A percentile compares a stretch with the other conserved stretches of the same genome.
These are phyloP conservation scores for Agrilus planipennis DNA, from an alignment of 1,140 invertebrate species.

Conservation along the genomic window DNA sequence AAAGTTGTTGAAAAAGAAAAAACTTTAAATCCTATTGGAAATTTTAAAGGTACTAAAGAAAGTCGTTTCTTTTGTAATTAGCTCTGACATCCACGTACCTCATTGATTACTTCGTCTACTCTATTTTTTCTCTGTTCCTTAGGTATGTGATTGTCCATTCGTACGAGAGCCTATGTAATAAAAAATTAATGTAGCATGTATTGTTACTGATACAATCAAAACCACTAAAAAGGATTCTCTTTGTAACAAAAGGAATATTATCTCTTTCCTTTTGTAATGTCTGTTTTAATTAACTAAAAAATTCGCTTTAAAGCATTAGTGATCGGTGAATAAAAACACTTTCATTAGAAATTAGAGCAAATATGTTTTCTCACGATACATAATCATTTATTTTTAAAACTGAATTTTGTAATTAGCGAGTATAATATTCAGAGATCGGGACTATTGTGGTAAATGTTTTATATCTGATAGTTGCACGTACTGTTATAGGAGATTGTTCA, in stretches of 20 bases:
- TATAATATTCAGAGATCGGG: too few species aligned
- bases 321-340: too few species aligned
- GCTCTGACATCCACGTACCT: too few species aligned
- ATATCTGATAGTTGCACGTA: too few species aligned
- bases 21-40: not conserved
- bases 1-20: conserved; percentile 3
- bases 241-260: not conserved
- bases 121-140: conserved; percentile 63
- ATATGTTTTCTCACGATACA: too few species aligned
- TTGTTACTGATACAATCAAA: too few species aligned
- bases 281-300: not conserved
- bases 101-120: conserved; percentile 82
- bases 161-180: conserved; percentile 78
- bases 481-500: too few species aligned
- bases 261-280: not conserved
- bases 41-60: conserved; percentile 7
- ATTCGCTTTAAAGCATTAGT: not conserved
- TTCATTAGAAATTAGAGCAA: too few species aligned
- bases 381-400: too few species aligned
- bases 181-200: too few species aligned
- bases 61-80: not conserved
- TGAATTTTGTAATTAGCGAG: too few species aligned
- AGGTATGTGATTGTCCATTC: conserved; percentile 78
- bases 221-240: conserved; percentile 9
- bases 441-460: too few species aligned